Percentiles rank a stretch among this genome's conserved stretches.
phyloP scores from a whole-genome alignment of 2,888 invertebrate genomes.

The Octodonta nipae region DNA sequence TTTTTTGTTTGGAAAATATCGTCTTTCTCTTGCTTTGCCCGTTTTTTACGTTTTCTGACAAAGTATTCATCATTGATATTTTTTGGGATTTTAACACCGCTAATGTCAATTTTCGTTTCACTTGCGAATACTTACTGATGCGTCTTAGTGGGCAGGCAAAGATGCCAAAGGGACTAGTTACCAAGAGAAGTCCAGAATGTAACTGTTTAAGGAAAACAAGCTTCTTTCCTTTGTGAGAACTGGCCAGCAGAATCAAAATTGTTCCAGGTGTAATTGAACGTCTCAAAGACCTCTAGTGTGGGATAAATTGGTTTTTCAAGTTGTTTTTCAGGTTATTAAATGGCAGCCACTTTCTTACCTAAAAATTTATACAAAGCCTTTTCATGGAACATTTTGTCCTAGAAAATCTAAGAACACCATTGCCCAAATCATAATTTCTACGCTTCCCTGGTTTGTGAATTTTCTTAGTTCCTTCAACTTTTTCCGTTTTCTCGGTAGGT shows the following conservation, averaged over 20 bases:
- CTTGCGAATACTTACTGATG: constrained; percentile 90
- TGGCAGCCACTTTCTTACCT: constrained; percentile 57
- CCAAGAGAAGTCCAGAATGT: constrained; percentile 76
- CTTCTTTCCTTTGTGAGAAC: constrained; percentile 91
- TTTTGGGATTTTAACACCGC: constrained; percentile 65
- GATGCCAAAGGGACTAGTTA: constrained; percentile 85
- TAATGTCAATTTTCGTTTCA: constrained; percentile 73
- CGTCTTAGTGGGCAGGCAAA: constrained; percentile 92
- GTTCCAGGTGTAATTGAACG: constrained; percentile 78
- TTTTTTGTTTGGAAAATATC: constrained; percentile 92
- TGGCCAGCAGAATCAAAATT: constrained; percentile 84
- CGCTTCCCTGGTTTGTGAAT: constrained; percentile 41
- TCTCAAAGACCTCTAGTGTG: constrained; percentile 64
- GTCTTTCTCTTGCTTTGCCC: constrained; percentile 73
- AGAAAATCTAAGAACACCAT: constrained; percentile 72
- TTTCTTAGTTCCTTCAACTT: constrained; percentile 17
- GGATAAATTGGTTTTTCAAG: constrained; percentile 62
- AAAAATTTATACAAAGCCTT: constrained; percentile 65
- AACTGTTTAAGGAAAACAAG: constrained; percentile 83
- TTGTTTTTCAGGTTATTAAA: constrained; percentile 49
- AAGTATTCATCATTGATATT: constrained; percentile 87
- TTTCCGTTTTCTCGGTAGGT: constrained; percentile 14
- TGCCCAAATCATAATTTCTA: constrained; percentile 75
- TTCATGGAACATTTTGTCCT: constrained; percentile 66
- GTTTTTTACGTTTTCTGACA: constrained; percentile 75